A percentile compares a stretch with the other conserved stretches of the same genome.
Evolutionary conservation across 2,113 vertebrate species (phyloP).

Genomic region (Alligator mississippiensis): DNA sequence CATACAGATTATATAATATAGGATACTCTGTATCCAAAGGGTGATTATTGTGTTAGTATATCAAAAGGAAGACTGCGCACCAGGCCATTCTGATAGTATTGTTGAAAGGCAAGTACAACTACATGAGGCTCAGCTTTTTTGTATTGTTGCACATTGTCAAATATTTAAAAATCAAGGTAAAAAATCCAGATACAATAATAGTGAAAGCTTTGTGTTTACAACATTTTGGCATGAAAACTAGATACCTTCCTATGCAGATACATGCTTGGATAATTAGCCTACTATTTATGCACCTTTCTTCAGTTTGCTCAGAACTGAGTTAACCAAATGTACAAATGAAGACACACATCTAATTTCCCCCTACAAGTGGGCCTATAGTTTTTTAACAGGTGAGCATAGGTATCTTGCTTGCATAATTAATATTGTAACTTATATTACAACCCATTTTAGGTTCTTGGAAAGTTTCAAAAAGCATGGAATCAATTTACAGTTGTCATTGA

Average conservation of each 20-base stretch:
- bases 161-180: neutral
- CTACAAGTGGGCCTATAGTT: neutral
- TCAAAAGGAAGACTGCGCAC: neutral
- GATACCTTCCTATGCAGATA: no score
- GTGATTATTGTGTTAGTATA: neutral
- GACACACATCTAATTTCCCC: neutral
- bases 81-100: neutral
- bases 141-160: neutral
- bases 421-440: slow-evolving; percentile 14
- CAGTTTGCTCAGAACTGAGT: neutral
- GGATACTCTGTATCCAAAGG: neutral
- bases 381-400: neutral
- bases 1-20: neutral
- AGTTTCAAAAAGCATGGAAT: slow-evolving; percentile 83
- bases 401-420: neutral
- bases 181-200: neutral
- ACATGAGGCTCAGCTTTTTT: neutral
- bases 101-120: neutral
- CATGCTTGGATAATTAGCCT: neutral
- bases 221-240: neutral
- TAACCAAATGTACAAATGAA: neutral
- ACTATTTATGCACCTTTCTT: neutral
- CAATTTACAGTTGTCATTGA: slow-evolving; percentile 81
- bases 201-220: neutral
- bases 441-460: slow-evolving; percentile 76